Evolutionary conservation across 2,113 vertebrate genomes (phyloP).

Genomic region (Rhombomys opimus): DNA sequence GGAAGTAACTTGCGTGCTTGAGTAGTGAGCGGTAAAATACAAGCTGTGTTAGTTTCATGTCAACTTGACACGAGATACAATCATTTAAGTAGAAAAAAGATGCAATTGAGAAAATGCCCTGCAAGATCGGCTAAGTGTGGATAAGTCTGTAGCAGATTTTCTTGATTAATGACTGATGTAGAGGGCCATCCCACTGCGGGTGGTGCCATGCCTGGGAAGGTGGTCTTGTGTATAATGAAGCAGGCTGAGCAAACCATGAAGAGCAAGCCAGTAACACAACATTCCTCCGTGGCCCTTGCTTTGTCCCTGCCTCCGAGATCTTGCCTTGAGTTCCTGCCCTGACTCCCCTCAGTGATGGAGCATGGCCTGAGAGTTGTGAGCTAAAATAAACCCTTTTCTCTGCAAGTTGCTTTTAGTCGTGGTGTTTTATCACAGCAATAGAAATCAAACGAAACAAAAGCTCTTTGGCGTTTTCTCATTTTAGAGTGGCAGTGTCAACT

Average conservation of each 20-base stretch:
- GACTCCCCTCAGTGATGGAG: neutral
- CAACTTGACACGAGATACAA: neutral
- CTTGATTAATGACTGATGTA: neutral
- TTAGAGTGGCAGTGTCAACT: neutral
- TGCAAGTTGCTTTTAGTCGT: neutral
- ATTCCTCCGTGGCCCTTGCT: neutral
- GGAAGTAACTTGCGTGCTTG: neutral
- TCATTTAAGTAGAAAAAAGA: neutral
- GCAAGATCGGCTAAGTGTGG: neutral
- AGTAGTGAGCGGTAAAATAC: neutral
- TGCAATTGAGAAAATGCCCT: neutral
- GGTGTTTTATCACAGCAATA: neutral
- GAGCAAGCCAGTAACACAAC: neutral
- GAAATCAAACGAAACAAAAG: neutral
- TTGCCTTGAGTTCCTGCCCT: neutral
- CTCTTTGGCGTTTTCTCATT: neutral
- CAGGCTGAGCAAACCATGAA: neutral
- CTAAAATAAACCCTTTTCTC: neutral
- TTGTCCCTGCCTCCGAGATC: neutral
- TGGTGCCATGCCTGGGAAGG: neutral
- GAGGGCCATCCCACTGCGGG: neutral
- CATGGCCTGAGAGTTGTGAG: neutral
- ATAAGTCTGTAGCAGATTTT: neutral
- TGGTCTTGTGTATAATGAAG: too few species aligned
- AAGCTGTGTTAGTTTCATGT: neutral